These are phyloP conservation scores for Drosophila sechellia DNA, from an alignment of 1,140 invertebrate genomes.

Conservation along the genomic window DNA sequence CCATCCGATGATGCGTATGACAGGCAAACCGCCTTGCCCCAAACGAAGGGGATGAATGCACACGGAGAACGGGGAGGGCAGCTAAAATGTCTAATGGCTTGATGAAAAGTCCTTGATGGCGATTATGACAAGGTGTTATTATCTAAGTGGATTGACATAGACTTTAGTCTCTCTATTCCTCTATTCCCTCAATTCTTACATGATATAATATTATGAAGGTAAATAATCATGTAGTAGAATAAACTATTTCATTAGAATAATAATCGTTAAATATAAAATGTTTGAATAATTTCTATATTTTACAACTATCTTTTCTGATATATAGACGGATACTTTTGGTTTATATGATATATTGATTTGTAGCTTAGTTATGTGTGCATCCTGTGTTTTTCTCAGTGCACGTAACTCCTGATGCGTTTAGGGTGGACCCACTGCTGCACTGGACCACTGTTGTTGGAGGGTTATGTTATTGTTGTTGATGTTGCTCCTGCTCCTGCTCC, in stretches of 20 bases:
- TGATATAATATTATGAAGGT: no score
- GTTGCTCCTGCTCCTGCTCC: background rate
- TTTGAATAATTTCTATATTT: background rate
- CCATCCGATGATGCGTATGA: conserved; percentile 45
- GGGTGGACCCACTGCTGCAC: conserved; percentile 2
- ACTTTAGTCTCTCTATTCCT: background rate
- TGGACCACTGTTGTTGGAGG: conserved; percentile 5
- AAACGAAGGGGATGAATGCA: conserved; percentile 17
- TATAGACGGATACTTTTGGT: no score
- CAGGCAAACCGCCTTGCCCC: conserved; percentile 13
- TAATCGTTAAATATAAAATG: no score
- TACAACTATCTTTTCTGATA: no score
- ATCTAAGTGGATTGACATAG: no score
- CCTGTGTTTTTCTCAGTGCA: background rate
- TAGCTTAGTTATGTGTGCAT: no score
- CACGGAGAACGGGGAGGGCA: background rate
- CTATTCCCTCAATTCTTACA: no score
- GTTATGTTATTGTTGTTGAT: conserved; percentile 20
- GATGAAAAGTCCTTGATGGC: conserved; percentile 1
- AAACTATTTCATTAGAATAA: no score
- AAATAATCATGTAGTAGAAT: no score
- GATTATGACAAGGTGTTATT: background rate
- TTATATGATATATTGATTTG: no score
- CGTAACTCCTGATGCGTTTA: background rate
- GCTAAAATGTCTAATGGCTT: background rate